Conservation (phyloP, 2,113 vertebrate species). For the Astur gentilis region DNA sequence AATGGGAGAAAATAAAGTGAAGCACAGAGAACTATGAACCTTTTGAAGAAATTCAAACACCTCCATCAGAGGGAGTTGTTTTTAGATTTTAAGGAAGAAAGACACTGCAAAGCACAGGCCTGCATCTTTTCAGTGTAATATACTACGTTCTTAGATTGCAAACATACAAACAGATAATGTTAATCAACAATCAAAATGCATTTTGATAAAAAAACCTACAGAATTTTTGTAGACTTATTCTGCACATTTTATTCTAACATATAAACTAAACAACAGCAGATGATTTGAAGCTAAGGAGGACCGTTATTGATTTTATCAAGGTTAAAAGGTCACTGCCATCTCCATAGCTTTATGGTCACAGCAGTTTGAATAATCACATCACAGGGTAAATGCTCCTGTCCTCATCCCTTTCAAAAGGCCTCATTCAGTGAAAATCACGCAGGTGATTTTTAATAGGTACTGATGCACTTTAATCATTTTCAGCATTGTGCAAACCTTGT, state of each 20-base stretch:
- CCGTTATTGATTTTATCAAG: neutral
- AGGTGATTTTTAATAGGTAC: conserved; percentile 14
- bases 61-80: neutral
- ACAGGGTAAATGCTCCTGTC: neutral
- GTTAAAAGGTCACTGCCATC: neutral
- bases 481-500: neutral
- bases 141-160: neutral
- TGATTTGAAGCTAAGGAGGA: neutral
- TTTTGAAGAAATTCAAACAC: neutral
- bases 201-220: neutral
- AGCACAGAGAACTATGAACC: neutral
- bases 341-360: neutral
- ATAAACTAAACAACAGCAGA: neutral
- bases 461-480: neutral
- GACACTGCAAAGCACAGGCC: neutral
- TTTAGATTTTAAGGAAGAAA: neutral
- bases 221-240: neutral
- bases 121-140: neutral
- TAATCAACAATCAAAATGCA: neutral
- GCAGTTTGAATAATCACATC: conserved; percentile 8
- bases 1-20: neutral
- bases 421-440: neutral
- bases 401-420: neutral
- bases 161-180: neutral
- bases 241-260: neutral